Conservation (phyloP, 2,797 vertebrate genomes). For the Kryptolebias ocellatus region DNA sequence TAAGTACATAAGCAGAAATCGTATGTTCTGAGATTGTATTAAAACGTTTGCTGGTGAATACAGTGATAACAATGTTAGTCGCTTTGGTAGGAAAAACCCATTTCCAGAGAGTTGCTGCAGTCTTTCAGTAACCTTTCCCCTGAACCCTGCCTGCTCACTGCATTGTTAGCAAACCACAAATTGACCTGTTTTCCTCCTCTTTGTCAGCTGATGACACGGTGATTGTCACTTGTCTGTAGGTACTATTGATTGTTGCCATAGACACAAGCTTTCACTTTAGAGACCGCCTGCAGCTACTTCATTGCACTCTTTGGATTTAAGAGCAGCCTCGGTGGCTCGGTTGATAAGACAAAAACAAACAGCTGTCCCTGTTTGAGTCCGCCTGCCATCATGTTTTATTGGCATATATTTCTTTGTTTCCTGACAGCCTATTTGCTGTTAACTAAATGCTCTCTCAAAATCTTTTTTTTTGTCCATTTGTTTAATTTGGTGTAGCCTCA, state of each 20-base stretch:
- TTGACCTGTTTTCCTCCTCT: slow-evolving; percentile 28
- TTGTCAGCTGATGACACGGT: slow-evolving; percentile 26
- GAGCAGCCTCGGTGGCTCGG: background rate
- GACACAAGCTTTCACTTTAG: slow-evolving; percentile 25
- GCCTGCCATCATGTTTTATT: background rate
- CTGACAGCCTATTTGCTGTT: background rate
- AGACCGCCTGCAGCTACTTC: slow-evolving; percentile 19
- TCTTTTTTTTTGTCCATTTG: no score
- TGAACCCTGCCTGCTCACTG: background rate
- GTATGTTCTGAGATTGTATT: no score
- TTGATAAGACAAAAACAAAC: slow-evolving; percentile 8
- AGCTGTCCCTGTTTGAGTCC: background rate
- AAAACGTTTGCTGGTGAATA: no score
- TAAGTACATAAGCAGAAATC: no score
- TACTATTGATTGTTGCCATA: slow-evolving; percentile 35
- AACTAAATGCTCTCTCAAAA: no score
- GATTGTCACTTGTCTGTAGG: slow-evolving; percentile 41
- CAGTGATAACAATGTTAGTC: no score
- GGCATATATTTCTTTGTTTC: background rate
- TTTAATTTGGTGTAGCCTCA: no score
- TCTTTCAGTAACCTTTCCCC: background rate
- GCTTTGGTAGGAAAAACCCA: background rate
- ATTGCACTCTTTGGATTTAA: background rate
- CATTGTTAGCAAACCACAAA: slow-evolving; percentile 17
- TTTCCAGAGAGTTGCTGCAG: background rate